Evolutionary conservation across 2,888 invertebrate genomes (phyloP).

Genomic region (Cataglyphis albicans): DNA sequence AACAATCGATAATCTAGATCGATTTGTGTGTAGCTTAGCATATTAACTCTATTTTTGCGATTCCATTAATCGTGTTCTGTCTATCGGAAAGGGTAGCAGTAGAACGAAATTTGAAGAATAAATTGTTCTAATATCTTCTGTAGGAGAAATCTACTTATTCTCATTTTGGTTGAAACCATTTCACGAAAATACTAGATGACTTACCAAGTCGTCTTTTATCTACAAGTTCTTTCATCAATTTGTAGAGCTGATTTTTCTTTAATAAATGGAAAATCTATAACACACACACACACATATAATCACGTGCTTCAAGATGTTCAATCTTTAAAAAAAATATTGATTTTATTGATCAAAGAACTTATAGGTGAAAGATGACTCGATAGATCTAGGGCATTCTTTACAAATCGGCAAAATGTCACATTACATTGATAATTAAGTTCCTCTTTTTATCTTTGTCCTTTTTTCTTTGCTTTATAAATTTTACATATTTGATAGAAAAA

Average conservation of each 20-base stretch:
- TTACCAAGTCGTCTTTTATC: conserved; percentile 13
- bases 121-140: background rate
- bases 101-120: conserved; percentile 21
- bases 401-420: conserved; percentile 8
- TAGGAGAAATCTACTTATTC: background rate
- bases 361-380: background rate
- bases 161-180: background rate
- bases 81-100: background rate
- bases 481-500: background rate
- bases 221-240: conserved; percentile 1
- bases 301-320: background rate
- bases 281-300: background rate
- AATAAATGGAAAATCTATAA: background rate
- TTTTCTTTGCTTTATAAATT: background rate
- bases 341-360: background rate
- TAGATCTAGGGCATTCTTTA: background rate
- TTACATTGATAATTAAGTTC: background rate
- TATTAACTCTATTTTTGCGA: conserved; percentile 62
- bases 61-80: conserved; percentile 39
- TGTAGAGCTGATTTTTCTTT: background rate
- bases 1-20: conserved; percentile 60
- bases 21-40: conserved; percentile 53
- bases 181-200: background rate
- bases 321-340: background rate
- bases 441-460: background rate